Percentiles rank a stretch among this genome's conserved stretches.
phyloP scores from a whole-genome alignment of 2,113 vertebrate genomes.

The Mormyrus iriodes region DNA sequence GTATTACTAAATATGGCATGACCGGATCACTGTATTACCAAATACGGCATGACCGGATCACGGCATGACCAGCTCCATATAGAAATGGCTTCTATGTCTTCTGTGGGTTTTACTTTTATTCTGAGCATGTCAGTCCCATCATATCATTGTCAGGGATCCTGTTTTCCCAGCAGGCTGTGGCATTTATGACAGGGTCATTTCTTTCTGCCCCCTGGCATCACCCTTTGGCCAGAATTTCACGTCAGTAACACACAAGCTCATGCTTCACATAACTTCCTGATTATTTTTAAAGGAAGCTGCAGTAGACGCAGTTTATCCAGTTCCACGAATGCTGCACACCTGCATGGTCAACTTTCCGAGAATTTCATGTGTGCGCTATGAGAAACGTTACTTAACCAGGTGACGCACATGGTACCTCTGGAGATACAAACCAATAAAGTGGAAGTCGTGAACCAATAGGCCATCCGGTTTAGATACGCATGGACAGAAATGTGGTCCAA shows the following conservation, averaged over 20 bases:
- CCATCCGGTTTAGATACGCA: background rate
- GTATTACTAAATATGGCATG: background rate
- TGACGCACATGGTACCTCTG: too few relatives aligned
- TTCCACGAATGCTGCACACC: background rate
- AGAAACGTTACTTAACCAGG: background rate
- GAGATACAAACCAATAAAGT: background rate
- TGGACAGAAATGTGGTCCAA: background rate
- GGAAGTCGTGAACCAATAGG: background rate
- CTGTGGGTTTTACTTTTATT: background rate
- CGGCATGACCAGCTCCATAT: background rate
- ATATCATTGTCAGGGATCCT: background rate
- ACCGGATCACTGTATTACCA: background rate
- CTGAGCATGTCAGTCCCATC: background rate
- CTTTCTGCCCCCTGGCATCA: background rate
- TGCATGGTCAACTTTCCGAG: background rate
- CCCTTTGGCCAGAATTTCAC: background rate
- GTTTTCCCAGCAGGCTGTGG: background rate
- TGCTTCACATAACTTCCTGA: background rate
- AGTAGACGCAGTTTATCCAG: background rate
- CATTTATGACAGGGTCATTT: background rate
- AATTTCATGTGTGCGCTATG: background rate
- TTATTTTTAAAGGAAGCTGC: background rate
- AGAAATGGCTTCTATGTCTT: background rate
- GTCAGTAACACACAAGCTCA: background rate
- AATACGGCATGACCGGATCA: background rate